Evolutionary conservation across 2,113 vertebrate species (phyloP).

Genomic region (Myrmophylax atrothorax): DNA sequence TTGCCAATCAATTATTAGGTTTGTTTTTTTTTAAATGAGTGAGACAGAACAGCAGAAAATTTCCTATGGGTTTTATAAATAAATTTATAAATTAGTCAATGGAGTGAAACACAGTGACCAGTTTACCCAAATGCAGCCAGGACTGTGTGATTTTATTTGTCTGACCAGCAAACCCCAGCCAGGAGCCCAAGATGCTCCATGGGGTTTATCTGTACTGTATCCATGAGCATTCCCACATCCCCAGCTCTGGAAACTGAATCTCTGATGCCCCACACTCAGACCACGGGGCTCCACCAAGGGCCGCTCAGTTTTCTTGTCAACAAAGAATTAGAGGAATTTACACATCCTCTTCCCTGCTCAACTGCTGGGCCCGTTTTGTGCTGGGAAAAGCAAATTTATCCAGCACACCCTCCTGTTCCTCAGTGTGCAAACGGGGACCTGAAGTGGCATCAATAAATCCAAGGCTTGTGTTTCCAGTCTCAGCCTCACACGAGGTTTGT

Average conservation of each 20-base stretch:
- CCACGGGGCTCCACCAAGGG: not conserved
- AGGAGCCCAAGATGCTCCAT: not conserved
- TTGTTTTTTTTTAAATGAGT: not conserved
- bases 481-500: not conserved
- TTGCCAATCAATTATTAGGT: not conserved
- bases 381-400: not conserved
- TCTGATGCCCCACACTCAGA: not conserved
- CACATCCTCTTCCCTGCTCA: not conserved
- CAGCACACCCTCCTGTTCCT: not conserved
- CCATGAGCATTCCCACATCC: not conserved
- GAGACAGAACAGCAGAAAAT: not conserved
- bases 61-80: not conserved
- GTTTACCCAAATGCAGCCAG: not conserved
- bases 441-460: not conserved
- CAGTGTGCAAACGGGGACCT: not conserved
- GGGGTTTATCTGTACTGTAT: fast-evolving
- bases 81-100: not conserved
- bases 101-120: not conserved
- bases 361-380: not conserved
- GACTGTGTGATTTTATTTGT: not conserved
- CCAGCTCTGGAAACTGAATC: not conserved
- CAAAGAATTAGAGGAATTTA: not conserved
- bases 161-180: not conserved
- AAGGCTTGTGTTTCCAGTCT: not conserved
- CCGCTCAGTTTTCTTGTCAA: not conserved